Conservation (phyloP, 2,113 vertebrate species). For the Sakesphorus luctuosus region DNA sequence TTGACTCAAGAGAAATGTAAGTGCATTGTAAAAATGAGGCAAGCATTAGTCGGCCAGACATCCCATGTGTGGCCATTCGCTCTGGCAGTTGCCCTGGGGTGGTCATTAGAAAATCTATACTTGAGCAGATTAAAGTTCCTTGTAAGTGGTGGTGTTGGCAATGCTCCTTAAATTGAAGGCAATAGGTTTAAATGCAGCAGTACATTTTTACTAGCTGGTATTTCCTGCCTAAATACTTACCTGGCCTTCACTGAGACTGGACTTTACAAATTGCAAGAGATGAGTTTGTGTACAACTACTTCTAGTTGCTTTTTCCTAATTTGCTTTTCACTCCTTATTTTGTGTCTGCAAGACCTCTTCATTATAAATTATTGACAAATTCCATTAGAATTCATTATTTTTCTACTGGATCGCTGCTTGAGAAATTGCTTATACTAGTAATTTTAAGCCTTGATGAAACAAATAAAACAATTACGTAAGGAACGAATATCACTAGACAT, state of each 20-base stretch:
- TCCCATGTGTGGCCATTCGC: neutral
- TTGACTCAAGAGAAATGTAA: constrained; percentile 7
- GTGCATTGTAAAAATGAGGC: neutral
- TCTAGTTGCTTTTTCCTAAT: neutral
- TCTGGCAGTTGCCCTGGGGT: neutral
- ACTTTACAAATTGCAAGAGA: neutral
- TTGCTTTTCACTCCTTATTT: neutral
- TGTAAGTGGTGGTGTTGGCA: neutral
- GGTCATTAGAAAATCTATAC: neutral
- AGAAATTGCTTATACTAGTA: neutral
- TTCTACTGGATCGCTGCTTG: neutral
- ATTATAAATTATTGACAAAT: neutral
- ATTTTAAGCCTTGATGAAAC: neutral
- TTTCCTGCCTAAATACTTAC: constrained; percentile 1
- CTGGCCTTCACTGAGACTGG: neutral
- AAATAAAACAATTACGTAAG: neutral
- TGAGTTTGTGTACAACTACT: neutral
- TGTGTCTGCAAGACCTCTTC: neutral
- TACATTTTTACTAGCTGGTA: neutral
- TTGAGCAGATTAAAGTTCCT: neutral
- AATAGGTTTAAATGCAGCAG: neutral
- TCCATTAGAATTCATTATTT: neutral
- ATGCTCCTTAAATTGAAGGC: neutral
- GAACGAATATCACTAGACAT: neutral
- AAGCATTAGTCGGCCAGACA: neutral